Evolutionary conservation across 2,797 vertebrate genomes (phyloP).

Genomic region (Dermochelys coriacea): DNA sequence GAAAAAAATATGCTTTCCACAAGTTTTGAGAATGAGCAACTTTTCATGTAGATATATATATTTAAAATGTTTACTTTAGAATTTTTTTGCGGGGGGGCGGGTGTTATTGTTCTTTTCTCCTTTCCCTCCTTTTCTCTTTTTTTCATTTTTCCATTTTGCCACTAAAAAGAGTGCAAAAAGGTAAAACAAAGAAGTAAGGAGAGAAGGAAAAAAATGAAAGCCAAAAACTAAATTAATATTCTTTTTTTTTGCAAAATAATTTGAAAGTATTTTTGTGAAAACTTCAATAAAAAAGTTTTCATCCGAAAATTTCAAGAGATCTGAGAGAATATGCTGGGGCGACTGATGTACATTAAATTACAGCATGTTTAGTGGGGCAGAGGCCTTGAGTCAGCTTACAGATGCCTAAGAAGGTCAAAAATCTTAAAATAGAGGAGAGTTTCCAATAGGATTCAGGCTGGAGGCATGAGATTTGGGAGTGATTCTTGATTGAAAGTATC

Average conservation of each 20-base stretch:
- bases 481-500: not conserved
- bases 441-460: not conserved
- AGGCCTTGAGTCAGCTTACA: not conserved
- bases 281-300: not conserved
- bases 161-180: not conserved
- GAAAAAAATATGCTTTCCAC: not conserved
- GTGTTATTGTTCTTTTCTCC: not conserved
- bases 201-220: not conserved
- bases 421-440: not conserved
- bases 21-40: not conserved
- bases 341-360: not conserved
- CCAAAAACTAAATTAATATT: not conserved
- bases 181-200: not conserved
- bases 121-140: not conserved
- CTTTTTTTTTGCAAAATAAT: not conserved
- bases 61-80: no score
- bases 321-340: not conserved
- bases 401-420: not conserved
- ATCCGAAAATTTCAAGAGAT: not conserved
- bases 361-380: not conserved
- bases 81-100: no score
- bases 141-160: not conserved
- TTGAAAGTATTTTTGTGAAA: not conserved
- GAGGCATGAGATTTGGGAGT: not conserved
- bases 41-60: not conserved